Base-by-base conservation (phyloP, 1,140 invertebrate genomes). In the Leptopilina boulardi region DNA sequence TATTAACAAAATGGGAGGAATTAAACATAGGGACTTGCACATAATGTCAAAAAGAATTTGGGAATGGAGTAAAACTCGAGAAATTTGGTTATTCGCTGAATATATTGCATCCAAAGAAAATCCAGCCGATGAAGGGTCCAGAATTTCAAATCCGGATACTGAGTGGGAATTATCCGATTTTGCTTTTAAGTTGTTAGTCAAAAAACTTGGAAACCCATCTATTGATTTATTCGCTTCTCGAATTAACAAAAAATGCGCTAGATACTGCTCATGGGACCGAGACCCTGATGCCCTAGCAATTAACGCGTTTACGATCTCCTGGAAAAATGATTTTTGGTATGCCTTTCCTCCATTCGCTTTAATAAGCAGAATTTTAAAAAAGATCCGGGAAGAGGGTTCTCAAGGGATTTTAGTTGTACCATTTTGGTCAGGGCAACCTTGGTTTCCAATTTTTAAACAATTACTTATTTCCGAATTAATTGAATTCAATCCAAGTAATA, bases 331-430 rank as follows among this genome's bases (percentile, higher is more conserved):
- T 13, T 47, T 47, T 47, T 47, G 44, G 44, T 47, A 47, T 15
- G 84, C 79, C 30, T 85, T 86, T 72, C 84, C 84, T 38, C 84
- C 84, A 10, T 82, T 85, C 70, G 21, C 13, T 56, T 11, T 84
- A 47, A 81, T 85, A 26, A 47, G 75, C 11, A 79, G 79, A 77
- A 80, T n/a, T n/a, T n/a, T n/a, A n/a, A n/a, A n/a, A n/a, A n/a
- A n/a, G n/a, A n/a, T n/a, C n/a, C n/a, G n/a, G n/a, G 23, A 34
- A 26, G 86, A 87, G n/a, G 73, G 79, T 71, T 83, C 80, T 11
- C 56, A n/a, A 54, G 82, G 84, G 0, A 81, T 84, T 21, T n/a
- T 86, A 18, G 80, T 85, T 10, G 80, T 83, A 75, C 87, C n/a
- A n/a, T n/a, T n/a, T n/a, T n/a, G n/a, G n/a, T n/a, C n/a, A n/a